A percentile compares a stretch with the other conserved stretches of the same genome.
These are phyloP conservation scores for Acinonyx jubatus DNA, from an alignment of 2,113 vertebrate genomes.

Conservation along the genomic window DNA sequence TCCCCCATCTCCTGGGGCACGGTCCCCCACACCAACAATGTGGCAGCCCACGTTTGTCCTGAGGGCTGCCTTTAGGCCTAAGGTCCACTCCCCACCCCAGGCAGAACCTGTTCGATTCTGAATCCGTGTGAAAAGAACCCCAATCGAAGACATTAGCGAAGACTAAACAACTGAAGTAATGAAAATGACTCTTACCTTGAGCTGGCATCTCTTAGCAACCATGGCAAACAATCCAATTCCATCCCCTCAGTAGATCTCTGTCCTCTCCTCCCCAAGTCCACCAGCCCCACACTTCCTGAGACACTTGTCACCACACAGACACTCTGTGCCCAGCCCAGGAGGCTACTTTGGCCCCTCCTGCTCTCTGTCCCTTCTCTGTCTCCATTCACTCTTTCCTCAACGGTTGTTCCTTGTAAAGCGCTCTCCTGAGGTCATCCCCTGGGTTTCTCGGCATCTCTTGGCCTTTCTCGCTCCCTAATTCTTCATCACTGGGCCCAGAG, in stretches of 20 bases:
- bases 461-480: not conserved
- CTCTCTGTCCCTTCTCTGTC: accelerated
- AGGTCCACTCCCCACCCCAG: accelerated
- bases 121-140: not conserved
- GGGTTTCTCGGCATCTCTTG: not conserved
- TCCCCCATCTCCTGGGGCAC: not conserved
- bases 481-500: not conserved
- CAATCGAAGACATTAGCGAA: not conserved
- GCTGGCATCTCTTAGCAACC: not conserved
- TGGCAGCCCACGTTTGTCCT: not conserved
- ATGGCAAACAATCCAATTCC: not conserved
- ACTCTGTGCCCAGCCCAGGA: not conserved
- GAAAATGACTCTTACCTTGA: not conserved
- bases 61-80: not conserved
- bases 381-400: not conserved
- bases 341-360: accelerated
- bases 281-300: not conserved
- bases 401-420: too few relatives aligned
- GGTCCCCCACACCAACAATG: not conserved
- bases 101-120: not conserved
- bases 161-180: not conserved
- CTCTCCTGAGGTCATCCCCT: too few relatives aligned
- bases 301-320: too few relatives aligned
- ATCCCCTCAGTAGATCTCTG: not conserved
- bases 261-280: not conserved